These are phyloP conservation scores for Cryptus armator DNA, from an alignment of 2,888 invertebrate species.

Conservation along the genomic window DNA sequence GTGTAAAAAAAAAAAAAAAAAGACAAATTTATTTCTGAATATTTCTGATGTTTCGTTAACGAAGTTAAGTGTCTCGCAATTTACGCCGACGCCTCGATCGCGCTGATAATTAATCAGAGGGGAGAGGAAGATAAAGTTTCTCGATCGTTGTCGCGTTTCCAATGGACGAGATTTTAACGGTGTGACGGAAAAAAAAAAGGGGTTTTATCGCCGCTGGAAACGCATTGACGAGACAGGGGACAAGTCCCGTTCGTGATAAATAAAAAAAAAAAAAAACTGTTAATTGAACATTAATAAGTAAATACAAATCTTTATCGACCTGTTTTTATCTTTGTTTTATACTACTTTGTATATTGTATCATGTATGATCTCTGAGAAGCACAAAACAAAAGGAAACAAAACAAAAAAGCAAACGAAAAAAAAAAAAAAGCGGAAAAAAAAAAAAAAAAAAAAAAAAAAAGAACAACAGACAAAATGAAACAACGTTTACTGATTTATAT, in stretches of 20 bases:
- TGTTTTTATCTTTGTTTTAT: constrained; percentile 83
- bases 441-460: constrained; percentile 69
- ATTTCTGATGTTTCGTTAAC: constrained; percentile 71
- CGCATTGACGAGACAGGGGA: constrained; percentile 58
- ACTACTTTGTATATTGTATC: constrained; percentile 84
- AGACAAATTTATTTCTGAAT: constrained; percentile 9
- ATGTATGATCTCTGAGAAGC: constrained; percentile 84
- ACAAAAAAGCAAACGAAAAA: constrained; percentile 48
- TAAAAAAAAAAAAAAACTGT: constrained; percentile 65
- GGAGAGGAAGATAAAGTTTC: constrained; percentile 50
- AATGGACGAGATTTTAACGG: constrained; percentile 22
- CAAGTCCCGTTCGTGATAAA: constrained; percentile 66
- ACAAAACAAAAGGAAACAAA: constrained; percentile 79
- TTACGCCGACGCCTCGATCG: constrained; percentile 10
- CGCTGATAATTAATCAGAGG: constrained; percentile 31
- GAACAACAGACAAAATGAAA: constrained; percentile 79
- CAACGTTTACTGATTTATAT: constrained; percentile 82
- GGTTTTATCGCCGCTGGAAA: constrained; percentile 69
- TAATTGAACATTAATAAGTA: constrained; percentile 69
- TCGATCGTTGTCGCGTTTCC: constrained; percentile 63
- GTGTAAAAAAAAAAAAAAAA: no score
- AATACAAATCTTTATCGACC: constrained; percentile 82
- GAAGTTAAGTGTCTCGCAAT: constrained; percentile 2
- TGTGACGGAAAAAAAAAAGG: neutral
- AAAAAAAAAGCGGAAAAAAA: no score